Percentiles rank a stretch among this genome's conserved stretches.
These are phyloP conservation scores for Catonia carolina DNA, from an alignment of 2,888 invertebrate species.

Conservation along the genomic window DNA sequence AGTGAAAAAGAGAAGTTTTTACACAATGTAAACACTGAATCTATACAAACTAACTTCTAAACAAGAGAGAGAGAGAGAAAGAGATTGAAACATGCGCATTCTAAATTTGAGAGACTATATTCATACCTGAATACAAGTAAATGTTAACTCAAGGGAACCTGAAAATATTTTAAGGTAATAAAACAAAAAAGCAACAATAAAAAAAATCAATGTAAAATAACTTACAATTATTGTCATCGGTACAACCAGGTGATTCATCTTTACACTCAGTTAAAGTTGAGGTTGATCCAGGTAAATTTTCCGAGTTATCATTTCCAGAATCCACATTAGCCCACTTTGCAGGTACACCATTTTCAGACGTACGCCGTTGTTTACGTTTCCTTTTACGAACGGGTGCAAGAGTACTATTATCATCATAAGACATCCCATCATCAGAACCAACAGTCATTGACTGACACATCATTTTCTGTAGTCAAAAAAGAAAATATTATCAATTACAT, in stretches of 20 bases:
- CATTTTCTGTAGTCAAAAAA: not conserved
- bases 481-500: too few species aligned
- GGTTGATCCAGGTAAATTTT: constrained; percentile 38
- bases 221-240: too few species aligned
- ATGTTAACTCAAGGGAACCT: not conserved
- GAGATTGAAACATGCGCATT: too few species aligned
- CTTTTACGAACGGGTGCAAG: constrained; percentile 49
- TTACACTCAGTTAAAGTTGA: constrained; percentile 9
- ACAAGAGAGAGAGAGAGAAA: too few species aligned
- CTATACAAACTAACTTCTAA: too few species aligned
- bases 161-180: not conserved
- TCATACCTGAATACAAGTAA: too few species aligned
- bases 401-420: constrained; percentile 45
- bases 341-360: constrained; percentile 42
- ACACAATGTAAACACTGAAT: too few species aligned
- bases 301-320: constrained; percentile 30
- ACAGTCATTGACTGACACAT: constrained; percentile 32
- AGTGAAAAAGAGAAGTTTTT: too few species aligned
- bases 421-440: constrained; percentile 39
- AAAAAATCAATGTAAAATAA: too few species aligned
- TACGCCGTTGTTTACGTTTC: constrained; percentile 41
- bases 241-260: too few species aligned
- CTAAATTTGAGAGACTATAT: too few species aligned
- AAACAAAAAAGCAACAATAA: too few species aligned
- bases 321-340: constrained; percentile 34